Base-by-base conservation (phyloP, 2,888 invertebrate species). In the Apeira syringaria region DNA sequence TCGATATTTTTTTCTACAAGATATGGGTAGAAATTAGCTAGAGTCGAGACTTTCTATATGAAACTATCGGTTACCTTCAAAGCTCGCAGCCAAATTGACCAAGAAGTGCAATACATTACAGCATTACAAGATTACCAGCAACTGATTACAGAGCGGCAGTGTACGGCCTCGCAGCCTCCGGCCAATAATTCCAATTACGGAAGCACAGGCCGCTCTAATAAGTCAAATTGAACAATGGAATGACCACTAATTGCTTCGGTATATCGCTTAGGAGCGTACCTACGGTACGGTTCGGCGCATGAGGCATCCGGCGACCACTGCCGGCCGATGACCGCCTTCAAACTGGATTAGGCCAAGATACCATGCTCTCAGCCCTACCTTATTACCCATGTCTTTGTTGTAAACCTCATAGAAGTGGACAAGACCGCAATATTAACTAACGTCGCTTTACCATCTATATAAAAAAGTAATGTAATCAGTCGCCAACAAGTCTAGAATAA, bases 221-320 rank as follows among this genome's bases (percentile, higher is more conserved):
- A 80, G 80, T 81, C 80, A 80, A 79, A 81, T 80, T 80, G 81
- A 75, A 79, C 81, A 80, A 82, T 82, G 74, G 72, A 76, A 60
- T 55, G 56, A 53, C 66, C 74, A 61, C 66, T 80, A 80, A 80
- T 80, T 80, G 80, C 64, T 66, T 57, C 50, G 56, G 62, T 64
- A 63, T 63, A 67, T 61, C 55, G 61, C 39, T 26, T 34, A 41
- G 38, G 28, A 37, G 34, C 25, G 20, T 35, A 29, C 22, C 27
- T 12, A 22, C 17, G 20, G 33, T 15, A 15, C 15, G 15, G 3
- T 15, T 10, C 17, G 24, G 37, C 30, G 20, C 22, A 17, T n/a
- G 31, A 24, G 8, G 18, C 29, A 10, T 9, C 29, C 11, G 32
- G 6, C 15, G 1, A 20, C 20, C 20, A 20, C 20, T 20, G 20